Base-by-base conservation (phyloP, 2,797 vertebrate genomes). In the Scolopax bukidnonensis region DNA sequence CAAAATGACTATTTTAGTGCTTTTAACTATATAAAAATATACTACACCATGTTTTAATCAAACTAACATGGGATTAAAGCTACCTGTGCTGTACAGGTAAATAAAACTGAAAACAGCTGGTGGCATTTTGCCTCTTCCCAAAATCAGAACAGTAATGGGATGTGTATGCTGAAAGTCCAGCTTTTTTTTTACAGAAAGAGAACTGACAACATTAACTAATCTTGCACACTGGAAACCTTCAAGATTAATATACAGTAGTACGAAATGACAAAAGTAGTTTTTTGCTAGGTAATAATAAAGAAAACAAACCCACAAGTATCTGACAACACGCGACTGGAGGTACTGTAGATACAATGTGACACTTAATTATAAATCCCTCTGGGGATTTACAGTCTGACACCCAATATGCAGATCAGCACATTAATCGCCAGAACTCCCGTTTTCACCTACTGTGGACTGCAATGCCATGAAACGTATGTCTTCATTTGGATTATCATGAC, bases 281-380 rank as follows among this genome's bases (percentile, higher is more conserved):
- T 96, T 95, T 91, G 84, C 89, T 88, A 57, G 63, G 77, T 88
- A 92, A 63, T 89, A 96, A 92, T 59, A 94, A 83, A 95, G 69
- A 93, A 93, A 97, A 65, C 87, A 75, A 91, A 96, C 33, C 24
- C 93, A 85, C 23, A 54, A 86, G 78, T 84, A 87, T 93, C 63
- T 94, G 96, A 95, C 76, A 94, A 93, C 86, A 94, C 54, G 30
- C 70, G 78, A 89, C 61, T 48, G 78, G 89, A 93, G 53, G 64
- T 67, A 79, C 48, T 74, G 76, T 57, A 93, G 81, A 87, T 67
- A 83, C 25, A 69, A 81, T 11, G 79, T 83, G 79, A 97, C 67
- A 88, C 67, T 20, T 93, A 95, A 96, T 87, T 95, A 91, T 73
- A 76, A 96, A 93, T 70, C 64, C 57, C 57, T 73, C 74, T 41